Evolutionary conservation across 2,113 vertebrate genomes (phyloP).

Genomic region (Ondatra zibethicus): DNA sequence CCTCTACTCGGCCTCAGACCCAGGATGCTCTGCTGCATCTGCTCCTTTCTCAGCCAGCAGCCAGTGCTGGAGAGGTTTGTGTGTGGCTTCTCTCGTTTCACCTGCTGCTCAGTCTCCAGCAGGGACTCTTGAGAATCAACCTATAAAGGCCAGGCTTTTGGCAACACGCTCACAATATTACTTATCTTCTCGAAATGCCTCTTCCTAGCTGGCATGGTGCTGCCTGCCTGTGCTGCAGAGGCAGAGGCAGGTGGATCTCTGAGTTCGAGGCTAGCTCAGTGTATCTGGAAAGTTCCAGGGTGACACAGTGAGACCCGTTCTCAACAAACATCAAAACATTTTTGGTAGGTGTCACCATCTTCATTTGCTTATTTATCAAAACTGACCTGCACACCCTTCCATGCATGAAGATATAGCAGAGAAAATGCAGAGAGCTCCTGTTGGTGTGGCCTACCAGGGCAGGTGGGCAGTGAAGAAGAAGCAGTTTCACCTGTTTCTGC

Average conservation of each 20-base stretch:
- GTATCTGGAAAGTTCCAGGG: neutral
- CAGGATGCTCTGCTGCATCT: neutral
- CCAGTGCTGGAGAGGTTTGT: neutral
- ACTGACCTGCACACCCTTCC: neutral
- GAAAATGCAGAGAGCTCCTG: neutral
- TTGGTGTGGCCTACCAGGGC: neutral
- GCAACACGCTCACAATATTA: neutral
- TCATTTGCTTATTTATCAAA: neutral
- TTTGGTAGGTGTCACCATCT: neutral
- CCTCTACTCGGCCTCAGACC: neutral
- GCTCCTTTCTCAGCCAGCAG: neutral
- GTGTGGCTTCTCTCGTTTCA: neutral
- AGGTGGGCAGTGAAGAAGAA: neutral
- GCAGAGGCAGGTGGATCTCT: neutral
- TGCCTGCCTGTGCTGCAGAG: neutral
- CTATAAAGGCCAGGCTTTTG: neutral
- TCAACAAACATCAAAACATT: neutral
- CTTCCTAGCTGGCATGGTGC: neutral
- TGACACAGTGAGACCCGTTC: neutral
- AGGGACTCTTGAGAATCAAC: neutral
- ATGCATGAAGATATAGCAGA: neutral
- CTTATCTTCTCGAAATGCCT: neutral
- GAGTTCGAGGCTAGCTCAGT: neutral
- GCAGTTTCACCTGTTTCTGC: neutral
- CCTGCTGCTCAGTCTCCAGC: neutral